Evolutionary conservation across 2,888 invertebrate genomes (phyloP).

Genomic region (Eristalis tenax): DNA sequence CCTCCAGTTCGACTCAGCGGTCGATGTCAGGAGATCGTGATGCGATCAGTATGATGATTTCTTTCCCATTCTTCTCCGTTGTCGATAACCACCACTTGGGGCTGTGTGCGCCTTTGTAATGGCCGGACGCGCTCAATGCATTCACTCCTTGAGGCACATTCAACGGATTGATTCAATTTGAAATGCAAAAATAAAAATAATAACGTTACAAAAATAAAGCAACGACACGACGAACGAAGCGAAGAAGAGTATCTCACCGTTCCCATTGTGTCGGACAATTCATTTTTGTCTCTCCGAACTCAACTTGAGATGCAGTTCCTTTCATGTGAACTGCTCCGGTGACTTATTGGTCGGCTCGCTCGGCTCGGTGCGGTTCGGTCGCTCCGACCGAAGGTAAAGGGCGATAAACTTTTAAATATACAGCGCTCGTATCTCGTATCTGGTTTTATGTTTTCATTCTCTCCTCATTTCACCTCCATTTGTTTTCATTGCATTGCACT

Average conservation of each 20-base stretch:
- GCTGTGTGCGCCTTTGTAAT: slow-evolving; percentile 52
- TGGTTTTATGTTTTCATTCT: neutral
- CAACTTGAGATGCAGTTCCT: slow-evolving; percentile 60
- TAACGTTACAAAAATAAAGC: slow-evolving; percentile 43
- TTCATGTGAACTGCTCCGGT: slow-evolving; percentile 63
- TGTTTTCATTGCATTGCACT: slow-evolving; percentile 56
- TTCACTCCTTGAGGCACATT: slow-evolving; percentile 15
- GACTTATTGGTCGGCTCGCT: slow-evolving; percentile 45
- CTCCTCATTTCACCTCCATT: slow-evolving; percentile 32
- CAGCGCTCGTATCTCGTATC: neutral
- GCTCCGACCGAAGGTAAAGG: slow-evolving; percentile 54
- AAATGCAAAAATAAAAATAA: slow-evolving; percentile 71
- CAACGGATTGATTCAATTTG: slow-evolving; percentile 64
- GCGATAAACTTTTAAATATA: slow-evolving; percentile 61
- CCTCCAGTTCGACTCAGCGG: slow-evolving; percentile 27
- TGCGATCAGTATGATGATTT: slow-evolving; percentile 70
- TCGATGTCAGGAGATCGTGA: slow-evolving; percentile 69
- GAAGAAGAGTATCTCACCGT: slow-evolving; percentile 32
- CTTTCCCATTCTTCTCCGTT: slow-evolving; percentile 32
- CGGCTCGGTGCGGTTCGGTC: too few relatives aligned
- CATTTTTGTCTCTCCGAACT: slow-evolving; percentile 22
- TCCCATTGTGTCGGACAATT: slow-evolving; percentile 50
- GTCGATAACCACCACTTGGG: slow-evolving; percentile 42
- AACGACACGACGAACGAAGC: neutral
- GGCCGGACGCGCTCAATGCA: slow-evolving; percentile 40